A percentile compares a stretch with the other conserved stretches of the same genome.
phyloP scores from a whole-genome alignment of 1,140 invertebrate species.

The Mycetomoellerius zeteki region DNA sequence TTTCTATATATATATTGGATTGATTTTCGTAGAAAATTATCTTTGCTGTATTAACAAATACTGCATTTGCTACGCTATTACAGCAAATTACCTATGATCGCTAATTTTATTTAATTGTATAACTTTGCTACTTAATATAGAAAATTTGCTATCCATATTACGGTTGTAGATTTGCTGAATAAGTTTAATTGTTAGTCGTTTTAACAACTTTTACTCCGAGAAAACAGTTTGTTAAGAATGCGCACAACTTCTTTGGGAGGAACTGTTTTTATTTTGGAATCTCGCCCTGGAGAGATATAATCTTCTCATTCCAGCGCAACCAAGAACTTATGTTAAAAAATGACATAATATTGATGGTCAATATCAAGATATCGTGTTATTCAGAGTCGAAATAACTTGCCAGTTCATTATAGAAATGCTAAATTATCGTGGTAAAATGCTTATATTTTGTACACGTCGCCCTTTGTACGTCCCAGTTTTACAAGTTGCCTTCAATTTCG shows the following conservation, averaged over 20 bases:
- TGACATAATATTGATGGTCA: slow-evolving; percentile 23
- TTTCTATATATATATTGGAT: too few species aligned
- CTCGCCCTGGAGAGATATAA: neutral
- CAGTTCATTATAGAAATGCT: slow-evolving; percentile 16
- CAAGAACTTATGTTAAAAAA: neutral
- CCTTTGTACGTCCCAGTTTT: slow-evolving; percentile 29
- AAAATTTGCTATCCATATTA: too few species aligned
- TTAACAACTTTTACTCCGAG: too few species aligned
- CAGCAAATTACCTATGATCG: too few species aligned
- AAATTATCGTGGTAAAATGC: slow-evolving; percentile 17
- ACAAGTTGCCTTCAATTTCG: slow-evolving; percentile 24
- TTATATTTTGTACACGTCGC: slow-evolving; percentile 12
- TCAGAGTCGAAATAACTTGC: slow-evolving; percentile 5
- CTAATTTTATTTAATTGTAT: too few species aligned
- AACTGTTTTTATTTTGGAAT: neutral
- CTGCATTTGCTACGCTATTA: too few species aligned
- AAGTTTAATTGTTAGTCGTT: too few species aligned
- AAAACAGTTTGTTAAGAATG: neutral
- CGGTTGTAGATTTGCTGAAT: too few species aligned
- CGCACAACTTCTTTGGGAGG: neutral
- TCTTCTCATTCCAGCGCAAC: neutral
- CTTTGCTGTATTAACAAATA: too few species aligned
- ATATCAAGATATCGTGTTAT: slow-evolving; percentile 18
- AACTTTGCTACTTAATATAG: too few species aligned
- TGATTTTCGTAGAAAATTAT: too few species aligned